Conservation (phyloP, 2,888 invertebrate species). For the Mayetiola destructor region DNA sequence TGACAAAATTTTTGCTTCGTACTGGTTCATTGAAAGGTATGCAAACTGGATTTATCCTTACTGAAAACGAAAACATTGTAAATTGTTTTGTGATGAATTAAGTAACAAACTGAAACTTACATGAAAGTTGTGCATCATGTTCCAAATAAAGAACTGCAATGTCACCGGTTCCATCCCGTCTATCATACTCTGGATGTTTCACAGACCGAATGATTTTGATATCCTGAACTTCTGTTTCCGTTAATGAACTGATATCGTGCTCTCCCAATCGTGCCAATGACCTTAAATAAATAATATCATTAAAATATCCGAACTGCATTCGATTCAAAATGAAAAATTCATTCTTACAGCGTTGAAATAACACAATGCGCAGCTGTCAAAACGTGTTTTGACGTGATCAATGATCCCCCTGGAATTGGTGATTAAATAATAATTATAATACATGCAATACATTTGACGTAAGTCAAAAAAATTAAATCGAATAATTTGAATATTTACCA, state of each 20-base stretch:
- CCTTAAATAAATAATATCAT: conserved; percentile 33
- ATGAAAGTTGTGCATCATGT: conserved; percentile 40
- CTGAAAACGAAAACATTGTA: conserved; percentile 35
- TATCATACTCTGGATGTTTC: conserved; percentile 49
- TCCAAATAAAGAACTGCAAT: conserved; percentile 58
- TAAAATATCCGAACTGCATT: neutral
- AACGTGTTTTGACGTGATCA: conserved; percentile 49
- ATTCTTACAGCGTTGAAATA: conserved; percentile 26
- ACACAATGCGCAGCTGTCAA: conserved; percentile 44
- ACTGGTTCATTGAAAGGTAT: conserved; percentile 46
- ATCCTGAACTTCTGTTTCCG: conserved; percentile 43
- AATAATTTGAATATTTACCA: conserved; percentile 21
- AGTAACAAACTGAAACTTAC: conserved; percentile 33
- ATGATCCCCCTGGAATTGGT: neutral
- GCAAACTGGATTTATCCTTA: conserved; percentile 56
- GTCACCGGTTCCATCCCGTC: conserved; percentile 51
- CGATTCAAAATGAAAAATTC: neutral
- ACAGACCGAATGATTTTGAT: conserved; percentile 42
- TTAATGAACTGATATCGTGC: conserved; percentile 48
- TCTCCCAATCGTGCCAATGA: conserved; percentile 62
- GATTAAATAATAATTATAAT: neutral
- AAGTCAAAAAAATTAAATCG: neutral
- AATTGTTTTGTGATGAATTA: neutral
- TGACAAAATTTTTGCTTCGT: conserved; percentile 40
- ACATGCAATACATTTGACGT: neutral